Base-by-base conservation (phyloP, 2,888 invertebrate genomes). In the Mongoloraphidia duomilia region DNA sequence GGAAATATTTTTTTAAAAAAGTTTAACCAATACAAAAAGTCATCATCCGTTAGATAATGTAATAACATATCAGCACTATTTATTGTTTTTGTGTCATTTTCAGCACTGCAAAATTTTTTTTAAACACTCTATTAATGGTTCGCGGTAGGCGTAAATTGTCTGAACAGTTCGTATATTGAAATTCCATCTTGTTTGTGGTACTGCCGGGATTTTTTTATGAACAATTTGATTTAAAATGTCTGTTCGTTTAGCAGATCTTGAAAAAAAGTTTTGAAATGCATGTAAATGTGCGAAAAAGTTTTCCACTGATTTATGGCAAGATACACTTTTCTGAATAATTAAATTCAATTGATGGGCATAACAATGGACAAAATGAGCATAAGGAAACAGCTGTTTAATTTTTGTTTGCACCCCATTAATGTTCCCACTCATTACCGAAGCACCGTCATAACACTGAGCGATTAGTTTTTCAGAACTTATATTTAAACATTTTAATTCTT, bases 361-460 rank as follows among this genome's bases (percentile, higher is more conserved):
- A 50, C 58, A 57, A 48, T 59, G 58, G 14, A 59, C 47, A 34
- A 46, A 57, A 44, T 51, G 36, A 1, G 58, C 58, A 49, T 50
- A 14, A 11, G 50, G 46, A 47, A 46, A 57, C 41, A 35, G 49
- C 35, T 46, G 17, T 53, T 55, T 55, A n/a, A 59, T 51, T 44
- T 48, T 52, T 9, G 53, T 52, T 52, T 61, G 60, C 8, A 62
- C 57, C 13, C 60, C 60, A 36, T 41, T 44, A 9, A 41, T 45
- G 26, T 43, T 47, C n/a, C 55, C 58, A 41, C 54, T 56, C 57
- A 61, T 55, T 12, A 56, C 55, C 26, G 52, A 41, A 41, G 60
- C 59, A 13, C 61, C 60, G 50, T 62, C 60, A 48, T 58, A 61
- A 38, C 53, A 54, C 51, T 61, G 62, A 14, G 58, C 58, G 35